Percentiles rank a stretch among this genome's conserved stretches.
These are phyloP conservation scores for Parapsyche elsis DNA, from an alignment of 1,140 invertebrate genomes.

Conservation along the genomic window DNA sequence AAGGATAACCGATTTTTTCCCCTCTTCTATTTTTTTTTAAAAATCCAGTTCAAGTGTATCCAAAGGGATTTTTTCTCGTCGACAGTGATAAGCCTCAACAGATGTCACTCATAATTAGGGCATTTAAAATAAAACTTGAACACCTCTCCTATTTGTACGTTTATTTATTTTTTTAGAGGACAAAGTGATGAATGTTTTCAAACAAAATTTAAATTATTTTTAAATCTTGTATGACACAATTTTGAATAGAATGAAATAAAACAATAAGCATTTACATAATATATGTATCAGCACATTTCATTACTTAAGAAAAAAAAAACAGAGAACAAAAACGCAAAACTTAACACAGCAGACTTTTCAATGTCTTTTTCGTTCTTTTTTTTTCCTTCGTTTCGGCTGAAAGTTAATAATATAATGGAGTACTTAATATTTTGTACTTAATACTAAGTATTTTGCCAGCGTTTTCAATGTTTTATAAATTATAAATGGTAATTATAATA, in stretches of 20 bases:
- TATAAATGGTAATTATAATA: no score
- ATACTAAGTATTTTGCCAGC: neutral
- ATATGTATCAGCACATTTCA: neutral
- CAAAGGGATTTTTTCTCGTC: slow-evolving; percentile 30
- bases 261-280: neutral
- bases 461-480: no score
- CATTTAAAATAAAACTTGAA: slow-evolving; percentile 50
- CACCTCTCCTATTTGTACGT: slow-evolving; percentile 35
- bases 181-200: no score
- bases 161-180: slow-evolving; percentile 14
- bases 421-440: slow-evolving; percentile 25
- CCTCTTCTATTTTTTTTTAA: neutral
- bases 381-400: slow-evolving; percentile 34
- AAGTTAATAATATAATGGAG: slow-evolving; percentile 51
- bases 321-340: neutral
- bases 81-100: slow-evolving; percentile 16
- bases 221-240: no score
- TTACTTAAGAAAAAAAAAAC: neutral
- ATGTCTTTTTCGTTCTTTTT: neutral
- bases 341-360: neutral
- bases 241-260: neutral
- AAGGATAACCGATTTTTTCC: slow-evolving; percentile 9
- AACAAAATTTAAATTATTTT: no score
- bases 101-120: slow-evolving; percentile 56
- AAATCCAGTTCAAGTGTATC: neutral